Conservation (phyloP, 2,797 vertebrate species). For the Schizothorax lantsangensis region DNA sequence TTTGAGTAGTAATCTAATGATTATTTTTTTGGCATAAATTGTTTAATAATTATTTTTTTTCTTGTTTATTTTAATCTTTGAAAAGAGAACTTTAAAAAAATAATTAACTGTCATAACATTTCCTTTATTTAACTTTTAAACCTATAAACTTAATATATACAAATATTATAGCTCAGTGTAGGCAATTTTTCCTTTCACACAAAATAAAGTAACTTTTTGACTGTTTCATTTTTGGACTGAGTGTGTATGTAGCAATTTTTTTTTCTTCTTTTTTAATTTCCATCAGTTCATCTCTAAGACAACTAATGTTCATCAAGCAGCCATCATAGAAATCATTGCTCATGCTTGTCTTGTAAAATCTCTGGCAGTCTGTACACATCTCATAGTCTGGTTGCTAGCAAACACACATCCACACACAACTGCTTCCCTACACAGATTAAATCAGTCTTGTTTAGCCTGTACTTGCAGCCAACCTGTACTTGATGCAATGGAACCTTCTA, state of each 20-base stretch:
- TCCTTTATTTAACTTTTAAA: background rate
- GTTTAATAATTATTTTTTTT: background rate
- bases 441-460: slow-evolving; percentile 3
- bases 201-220: background rate
- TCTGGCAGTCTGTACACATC: background rate
- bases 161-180: background rate
- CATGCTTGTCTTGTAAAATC: background rate
- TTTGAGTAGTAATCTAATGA: background rate
- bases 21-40: background rate
- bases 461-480: background rate
- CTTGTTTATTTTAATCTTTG: background rate
- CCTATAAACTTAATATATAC: background rate
- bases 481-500: background rate
- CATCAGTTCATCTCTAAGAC: background rate
- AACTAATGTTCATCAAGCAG: background rate
- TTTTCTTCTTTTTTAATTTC: no score
- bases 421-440: background rate
- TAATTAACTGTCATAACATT: background rate
- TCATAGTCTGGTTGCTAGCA: slow-evolving; percentile 9
- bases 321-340: background rate
- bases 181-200: background rate
- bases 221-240: background rate
- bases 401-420: slow-evolving; percentile 3
- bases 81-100: background rate
- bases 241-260: background rate